phyloP scores from a whole-genome alignment of 2,888 invertebrate genomes.

The Helobdella robusta region DNA sequence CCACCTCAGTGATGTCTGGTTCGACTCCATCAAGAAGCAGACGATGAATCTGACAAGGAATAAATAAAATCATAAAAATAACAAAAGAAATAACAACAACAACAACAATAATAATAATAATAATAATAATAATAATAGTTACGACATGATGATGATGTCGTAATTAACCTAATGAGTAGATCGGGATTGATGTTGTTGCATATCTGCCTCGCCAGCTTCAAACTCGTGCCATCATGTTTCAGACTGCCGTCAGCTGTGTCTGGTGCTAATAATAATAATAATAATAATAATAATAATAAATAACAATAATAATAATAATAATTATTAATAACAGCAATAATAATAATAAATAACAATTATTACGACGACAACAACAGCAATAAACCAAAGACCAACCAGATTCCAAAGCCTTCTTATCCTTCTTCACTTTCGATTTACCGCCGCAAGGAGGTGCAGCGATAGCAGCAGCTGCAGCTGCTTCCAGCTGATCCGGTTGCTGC shows the following conservation, averaged over 20 bases:
- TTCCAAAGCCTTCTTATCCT: conserved; percentile 34
- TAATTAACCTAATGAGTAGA: conserved; percentile 53
- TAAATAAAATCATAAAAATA: neutral
- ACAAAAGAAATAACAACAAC: neutral
- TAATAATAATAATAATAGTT: too few species aligned
- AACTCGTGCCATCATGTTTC: conserved; percentile 54
- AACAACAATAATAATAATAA: too few species aligned
- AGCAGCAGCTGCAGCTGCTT: neutral
- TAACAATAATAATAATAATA: too few species aligned
- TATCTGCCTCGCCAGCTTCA: conserved; percentile 64
- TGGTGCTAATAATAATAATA: neutral
- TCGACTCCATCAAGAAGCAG: conserved; percentile 83
- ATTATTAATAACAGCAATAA: too few species aligned
- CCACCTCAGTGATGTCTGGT: conserved; percentile 84
- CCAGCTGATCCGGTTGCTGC: too few species aligned
- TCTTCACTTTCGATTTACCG: conserved; percentile 40
- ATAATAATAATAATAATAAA: neutral
- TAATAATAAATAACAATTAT: too few species aligned
- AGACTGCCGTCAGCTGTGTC: neutral
- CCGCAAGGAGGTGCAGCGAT: conserved; percentile 35
- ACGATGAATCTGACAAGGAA: conserved; percentile 63
- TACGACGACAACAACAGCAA: neutral
- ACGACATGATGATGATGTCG: neutral
- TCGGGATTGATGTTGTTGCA: conserved; percentile 58
- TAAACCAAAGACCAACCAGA: conserved; percentile 37